Conservation (phyloP, 2,797 vertebrate genomes). For the Rhynchonycteris naso region DNA sequence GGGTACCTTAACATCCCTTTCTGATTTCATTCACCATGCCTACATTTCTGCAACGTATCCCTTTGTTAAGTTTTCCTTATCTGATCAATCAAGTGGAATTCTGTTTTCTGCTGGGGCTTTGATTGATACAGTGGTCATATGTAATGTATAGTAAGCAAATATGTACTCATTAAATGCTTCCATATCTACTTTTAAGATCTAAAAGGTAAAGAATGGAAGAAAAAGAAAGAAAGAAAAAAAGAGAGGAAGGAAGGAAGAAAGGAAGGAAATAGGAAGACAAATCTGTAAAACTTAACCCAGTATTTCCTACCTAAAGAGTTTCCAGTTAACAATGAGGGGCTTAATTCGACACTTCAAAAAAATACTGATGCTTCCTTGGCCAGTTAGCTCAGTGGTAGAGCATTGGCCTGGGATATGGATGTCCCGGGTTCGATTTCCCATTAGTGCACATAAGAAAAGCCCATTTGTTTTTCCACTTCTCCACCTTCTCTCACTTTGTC, state of each 20-base stretch:
- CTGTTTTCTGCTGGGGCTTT: not conserved
- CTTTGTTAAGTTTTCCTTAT: not conserved
- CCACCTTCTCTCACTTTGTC: too few species aligned
- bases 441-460: too few species aligned
- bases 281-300: not conserved
- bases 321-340: not conserved
- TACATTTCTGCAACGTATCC: not conserved
- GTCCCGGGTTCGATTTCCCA: too few species aligned
- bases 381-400: too few species aligned
- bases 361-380: too few species aligned
- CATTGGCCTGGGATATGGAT: too few species aligned
- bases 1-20: not conserved
- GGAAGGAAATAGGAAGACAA: not conserved
- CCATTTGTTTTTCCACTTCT: too few species aligned
- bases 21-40: not conserved
- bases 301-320: not conserved
- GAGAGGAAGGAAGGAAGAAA: not conserved
- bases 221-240: rapidly evolving
- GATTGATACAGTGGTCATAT: not conserved
- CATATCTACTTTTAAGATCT: not conserved
- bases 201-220: not conserved
- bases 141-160: not conserved
- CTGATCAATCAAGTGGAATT: not conserved
- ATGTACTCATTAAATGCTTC: not conserved
- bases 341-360: not conserved